Evolutionary conservation across 2,797 vertebrate species (phyloP).

Genomic region (Mus caroli): DNA sequence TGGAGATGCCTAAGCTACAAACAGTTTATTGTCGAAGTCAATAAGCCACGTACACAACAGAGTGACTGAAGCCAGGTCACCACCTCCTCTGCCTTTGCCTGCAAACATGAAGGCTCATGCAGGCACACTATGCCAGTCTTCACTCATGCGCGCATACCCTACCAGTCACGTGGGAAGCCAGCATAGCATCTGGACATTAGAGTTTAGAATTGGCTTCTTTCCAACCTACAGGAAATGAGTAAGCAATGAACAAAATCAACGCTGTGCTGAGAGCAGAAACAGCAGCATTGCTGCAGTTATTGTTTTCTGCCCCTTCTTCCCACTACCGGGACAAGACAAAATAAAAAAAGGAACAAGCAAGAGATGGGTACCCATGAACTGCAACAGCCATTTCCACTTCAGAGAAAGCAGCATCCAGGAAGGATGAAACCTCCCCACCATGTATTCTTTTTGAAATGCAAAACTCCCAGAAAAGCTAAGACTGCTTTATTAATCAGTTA

Average conservation of each 20-base stretch:
- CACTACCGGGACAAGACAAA: neutral
- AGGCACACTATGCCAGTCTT: neutral
- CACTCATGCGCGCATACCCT: neutral
- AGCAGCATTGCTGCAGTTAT: neutral
- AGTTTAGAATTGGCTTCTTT: constrained; percentile 1
- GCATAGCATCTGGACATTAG: neutral
- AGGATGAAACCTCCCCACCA: neutral
- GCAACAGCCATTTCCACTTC: neutral
- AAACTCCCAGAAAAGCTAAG: constrained; percentile 46
- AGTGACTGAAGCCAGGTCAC: neutral
- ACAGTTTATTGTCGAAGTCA: constrained; percentile 51
- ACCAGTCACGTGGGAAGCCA: neutral
- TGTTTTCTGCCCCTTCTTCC: neutral
- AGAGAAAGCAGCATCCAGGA: neutral
- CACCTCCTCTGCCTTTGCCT: constrained; percentile 12
- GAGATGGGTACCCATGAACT: neutral
- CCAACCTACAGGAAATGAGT: neutral
- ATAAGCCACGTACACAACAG: constrained; percentile 37
- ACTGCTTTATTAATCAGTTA: constrained; percentile 36
- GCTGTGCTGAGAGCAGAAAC: neutral
- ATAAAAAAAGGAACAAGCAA: neutral
- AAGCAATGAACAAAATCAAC: constrained; percentile 25
- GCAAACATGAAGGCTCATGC: neutral
- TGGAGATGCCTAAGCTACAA: constrained; percentile 45
- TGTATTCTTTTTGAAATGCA: neutral